Base-by-base conservation (phyloP, 2,113 vertebrate species). In the Poecile atricapillus region DNA sequence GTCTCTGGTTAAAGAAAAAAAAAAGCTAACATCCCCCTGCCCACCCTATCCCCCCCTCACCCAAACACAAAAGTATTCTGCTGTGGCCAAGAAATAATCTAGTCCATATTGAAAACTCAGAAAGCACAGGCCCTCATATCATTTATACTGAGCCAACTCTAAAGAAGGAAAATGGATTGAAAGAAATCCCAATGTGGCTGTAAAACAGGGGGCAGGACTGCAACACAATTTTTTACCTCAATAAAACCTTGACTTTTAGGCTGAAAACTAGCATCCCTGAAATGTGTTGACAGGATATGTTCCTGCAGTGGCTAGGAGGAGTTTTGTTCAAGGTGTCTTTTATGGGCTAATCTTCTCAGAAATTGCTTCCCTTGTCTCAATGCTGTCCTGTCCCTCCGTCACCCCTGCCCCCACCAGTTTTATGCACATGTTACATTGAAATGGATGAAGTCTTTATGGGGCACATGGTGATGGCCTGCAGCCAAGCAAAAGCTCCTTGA, bases 1-100 rank as follows among this genome's bases (percentile, higher is more conserved):
- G 2, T 12, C 28, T 58, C 43, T 20, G 3, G 8, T 71, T 60
- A 43, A 33, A 55, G 15, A 16, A 46, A 44, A n/a, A 7, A 60
- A 69, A 18, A 30, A 28, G 4, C 14, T 39, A 37, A 63, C 13
- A 53, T 3, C 4, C 5, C 25, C 25, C 8, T 21, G 17, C 17
- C 19, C 3, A 0, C 9, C 15, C 6, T 7, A 4, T 5, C 7
- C 8, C 5, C 7, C 6, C 15, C 1, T 2, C 17, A 9, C 2
- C 4, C 5, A 3, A 49, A 33, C 0, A 2, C 30, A 19, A 8
- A 69, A 22, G 11, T 30, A 17, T 68, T 70, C 90, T 82, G 5
- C 25, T 58, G 11, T 52, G 37, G 7, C 35, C 73, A 67, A 49
- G 22, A 83, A 69, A 86, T 83, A 69, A 80, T 50, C 63, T 46